Evolutionary conservation across 2,888 invertebrate genomes (phyloP).

Genomic region (Carabus problematicus): DNA sequence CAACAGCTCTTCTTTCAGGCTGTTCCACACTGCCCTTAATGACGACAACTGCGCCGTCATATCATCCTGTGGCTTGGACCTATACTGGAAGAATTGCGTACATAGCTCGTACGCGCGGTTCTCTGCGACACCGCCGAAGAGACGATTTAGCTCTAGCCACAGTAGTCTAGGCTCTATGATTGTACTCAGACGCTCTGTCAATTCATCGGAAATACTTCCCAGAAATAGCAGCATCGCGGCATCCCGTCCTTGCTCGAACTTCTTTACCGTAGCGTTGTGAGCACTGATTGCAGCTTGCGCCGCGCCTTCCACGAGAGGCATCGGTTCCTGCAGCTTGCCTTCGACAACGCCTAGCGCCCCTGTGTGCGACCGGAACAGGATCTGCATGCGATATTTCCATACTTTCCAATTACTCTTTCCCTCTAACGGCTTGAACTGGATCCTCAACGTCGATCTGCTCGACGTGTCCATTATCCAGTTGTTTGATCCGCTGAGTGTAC

Average conservation of each 20-base stretch:
- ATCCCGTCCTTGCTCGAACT: no score
- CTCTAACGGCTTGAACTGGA: no score
- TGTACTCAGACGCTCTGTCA: no score
- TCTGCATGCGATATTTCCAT: slow-evolving; percentile 1
- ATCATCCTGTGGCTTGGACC: slow-evolving; percentile 31
- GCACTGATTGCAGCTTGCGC: no score
- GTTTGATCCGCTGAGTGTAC: no score
- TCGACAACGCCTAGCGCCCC: slow-evolving; percentile 1
- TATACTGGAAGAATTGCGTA: slow-evolving; percentile 44
- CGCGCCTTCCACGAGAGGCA: no score
- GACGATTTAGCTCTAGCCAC: slow-evolving; percentile 45
- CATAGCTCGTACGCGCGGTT: slow-evolving; percentile 44
- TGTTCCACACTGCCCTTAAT: slow-evolving; percentile 31
- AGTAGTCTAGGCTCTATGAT: slow-evolving; percentile 39
- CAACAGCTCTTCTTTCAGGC: slow-evolving; percentile 12
- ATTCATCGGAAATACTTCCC: no score
- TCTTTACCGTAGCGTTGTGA: no score
- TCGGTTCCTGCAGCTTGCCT: neutral
- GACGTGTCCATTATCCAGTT: no score
- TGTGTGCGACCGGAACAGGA: neutral
- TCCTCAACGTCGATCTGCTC: no score
- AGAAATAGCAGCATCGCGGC: neutral
- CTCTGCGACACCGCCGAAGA: slow-evolving; percentile 44
- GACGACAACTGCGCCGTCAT: slow-evolving; percentile 38
- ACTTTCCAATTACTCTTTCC: neutral